A percentile compares a stretch with the other conserved stretches of the same genome.
These are phyloP conservation scores for Cephus pulcher DNA, from an alignment of 2,888 invertebrate genomes.

Conservation along the genomic window DNA sequence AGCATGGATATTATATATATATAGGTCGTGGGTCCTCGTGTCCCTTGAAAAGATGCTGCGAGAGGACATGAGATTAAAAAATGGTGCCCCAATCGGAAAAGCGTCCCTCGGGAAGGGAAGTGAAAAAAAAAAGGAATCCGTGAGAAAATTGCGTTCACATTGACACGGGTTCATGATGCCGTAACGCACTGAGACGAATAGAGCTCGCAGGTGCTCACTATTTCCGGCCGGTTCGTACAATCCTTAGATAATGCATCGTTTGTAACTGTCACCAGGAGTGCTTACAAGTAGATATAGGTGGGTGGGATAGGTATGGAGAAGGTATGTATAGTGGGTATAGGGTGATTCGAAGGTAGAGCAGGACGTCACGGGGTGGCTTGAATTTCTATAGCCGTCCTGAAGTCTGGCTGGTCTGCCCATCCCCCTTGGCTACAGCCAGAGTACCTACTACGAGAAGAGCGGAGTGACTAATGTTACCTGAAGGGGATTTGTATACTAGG, in stretches of 20 bases:
- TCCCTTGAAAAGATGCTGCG: not conserved
- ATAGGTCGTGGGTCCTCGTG: not conserved
- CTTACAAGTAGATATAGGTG: slow-evolving; percentile 15
- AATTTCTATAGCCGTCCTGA: slow-evolving; percentile 4
- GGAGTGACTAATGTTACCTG: slow-evolving; percentile 58
- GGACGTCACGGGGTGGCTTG: not conserved
- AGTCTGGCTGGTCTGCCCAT: not conserved
- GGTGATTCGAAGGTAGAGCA: slow-evolving; percentile 3
- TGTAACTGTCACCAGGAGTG: slow-evolving; percentile 57
- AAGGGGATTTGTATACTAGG: slow-evolving; percentile 58
- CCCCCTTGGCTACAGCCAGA: not conserved
- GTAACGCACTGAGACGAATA: slow-evolving; percentile 29
- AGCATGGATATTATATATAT: not conserved
- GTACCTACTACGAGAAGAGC: slow-evolving; percentile 30
- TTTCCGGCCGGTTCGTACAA: slow-evolving; percentile 55
- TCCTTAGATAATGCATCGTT: slow-evolving; percentile 64
- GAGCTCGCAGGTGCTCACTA: slow-evolving; percentile 58
- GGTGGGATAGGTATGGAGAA: slow-evolving; percentile 38
- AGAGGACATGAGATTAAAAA: not conserved
- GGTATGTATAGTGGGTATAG: slow-evolving; percentile 17
- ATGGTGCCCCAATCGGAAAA: not conserved
- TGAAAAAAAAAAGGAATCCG: not conserved
- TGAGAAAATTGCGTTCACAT: slow-evolving; percentile 1
- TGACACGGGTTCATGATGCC: slow-evolving; percentile 8
- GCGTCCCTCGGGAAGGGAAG: not conserved